Conservation (phyloP, 1,140 invertebrate genomes). For the Lordiphosa stackelbergi region DNA sequence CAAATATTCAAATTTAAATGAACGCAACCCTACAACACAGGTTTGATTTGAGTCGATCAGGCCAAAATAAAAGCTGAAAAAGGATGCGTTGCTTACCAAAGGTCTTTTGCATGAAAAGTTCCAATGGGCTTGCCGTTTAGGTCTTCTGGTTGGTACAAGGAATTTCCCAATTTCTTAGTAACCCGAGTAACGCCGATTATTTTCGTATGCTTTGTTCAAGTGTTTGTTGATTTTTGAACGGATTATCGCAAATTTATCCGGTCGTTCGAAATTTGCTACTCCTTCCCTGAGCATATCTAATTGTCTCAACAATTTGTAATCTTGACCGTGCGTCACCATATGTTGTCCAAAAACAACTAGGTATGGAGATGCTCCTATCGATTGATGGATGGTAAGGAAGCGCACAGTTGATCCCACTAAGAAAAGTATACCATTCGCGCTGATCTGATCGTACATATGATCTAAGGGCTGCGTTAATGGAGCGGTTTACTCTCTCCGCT, state of each 20-base stretch:
- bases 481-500: conserved; percentile 10
- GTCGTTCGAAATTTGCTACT: neutral
- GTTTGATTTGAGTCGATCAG: neutral
- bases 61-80: neutral
- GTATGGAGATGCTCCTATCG: conserved; percentile 10
- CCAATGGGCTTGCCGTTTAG: neutral
- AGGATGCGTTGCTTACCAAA: neutral
- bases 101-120: neutral
- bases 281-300: conserved; percentile 5
- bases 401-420: neutral
- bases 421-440: conserved; percentile 8
- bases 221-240: neutral
- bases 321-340: conserved; percentile 12
- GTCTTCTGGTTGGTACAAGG: too few species aligned
- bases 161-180: neutral
- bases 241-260: conserved; percentile 3
- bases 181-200: neutral
- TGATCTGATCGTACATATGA: neutral
- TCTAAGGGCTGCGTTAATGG: neutral
- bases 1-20: too few species aligned
- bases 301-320: conserved; percentile 3
- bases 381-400: neutral
- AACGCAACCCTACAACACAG: conserved; percentile 1
- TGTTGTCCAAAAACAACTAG: conserved; percentile 11
- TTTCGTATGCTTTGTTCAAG: conserved; percentile 3